These are phyloP conservation scores for Leptarthrus brevirostris DNA, from an alignment of 2,888 invertebrate genomes.

Conservation along the genomic window DNA sequence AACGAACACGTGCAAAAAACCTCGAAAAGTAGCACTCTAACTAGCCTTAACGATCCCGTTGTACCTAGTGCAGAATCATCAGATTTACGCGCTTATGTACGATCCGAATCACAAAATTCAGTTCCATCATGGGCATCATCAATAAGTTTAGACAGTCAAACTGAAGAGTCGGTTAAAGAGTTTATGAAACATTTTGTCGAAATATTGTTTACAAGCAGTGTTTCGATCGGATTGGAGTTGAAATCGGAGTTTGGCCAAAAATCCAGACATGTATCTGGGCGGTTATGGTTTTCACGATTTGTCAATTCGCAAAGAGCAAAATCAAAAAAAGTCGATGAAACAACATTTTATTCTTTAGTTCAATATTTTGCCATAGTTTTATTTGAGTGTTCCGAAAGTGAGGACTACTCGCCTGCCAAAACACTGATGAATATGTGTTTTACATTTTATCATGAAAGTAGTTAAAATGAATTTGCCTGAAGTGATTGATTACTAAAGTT, in stretches of 20 bases:
- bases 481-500: slow-evolving; percentile 38
- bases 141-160: slow-evolving; percentile 73
- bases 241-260: slow-evolving; percentile 77
- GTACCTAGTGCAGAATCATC: slow-evolving; percentile 72
- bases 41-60: slow-evolving; percentile 71
- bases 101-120: slow-evolving; percentile 70
- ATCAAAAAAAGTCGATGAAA: slow-evolving; percentile 73
- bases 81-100: slow-evolving; percentile 66
- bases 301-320: slow-evolving; percentile 75
- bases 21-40: slow-evolving; percentile 70
- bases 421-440: slow-evolving; percentile 82
- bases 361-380: slow-evolving; percentile 78
- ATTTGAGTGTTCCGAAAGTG: slow-evolving; percentile 78
- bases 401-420: slow-evolving; percentile 78
- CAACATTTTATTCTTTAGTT: slow-evolving; percentile 76
- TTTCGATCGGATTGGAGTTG: slow-evolving; percentile 71
- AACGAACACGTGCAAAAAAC: slow-evolving; percentile 60
- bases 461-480: slow-evolving; percentile 52
- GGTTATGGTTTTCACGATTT: slow-evolving; percentile 77
- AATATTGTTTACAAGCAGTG: slow-evolving; percentile 72
- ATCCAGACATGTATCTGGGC: slow-evolving; percentile 73
- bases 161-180: slow-evolving; percentile 69
- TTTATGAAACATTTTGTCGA: slow-evolving; percentile 77
- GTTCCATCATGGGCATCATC: slow-evolving; percentile 75
- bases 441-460: slow-evolving; percentile 78